Evolutionary conservation across 2,113 vertebrate species (phyloP).

Genomic region (Symphodus melops): DNA sequence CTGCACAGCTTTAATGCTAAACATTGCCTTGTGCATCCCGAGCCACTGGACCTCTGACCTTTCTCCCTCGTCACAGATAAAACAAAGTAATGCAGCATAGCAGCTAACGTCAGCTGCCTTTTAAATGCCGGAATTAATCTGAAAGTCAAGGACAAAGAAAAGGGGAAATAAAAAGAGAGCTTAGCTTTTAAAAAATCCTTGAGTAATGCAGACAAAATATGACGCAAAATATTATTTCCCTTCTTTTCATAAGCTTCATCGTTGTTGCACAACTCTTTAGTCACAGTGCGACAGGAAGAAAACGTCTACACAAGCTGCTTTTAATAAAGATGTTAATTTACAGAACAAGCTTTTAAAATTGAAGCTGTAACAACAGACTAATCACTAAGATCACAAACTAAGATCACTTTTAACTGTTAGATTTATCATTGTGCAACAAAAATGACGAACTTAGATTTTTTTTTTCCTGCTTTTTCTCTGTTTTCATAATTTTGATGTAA

Average conservation of each 20-base stretch:
- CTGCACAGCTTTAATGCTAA: constrained; percentile 11
- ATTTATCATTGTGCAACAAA: not conserved
- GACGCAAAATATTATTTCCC: constrained; percentile 23
- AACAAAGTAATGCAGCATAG: constrained; percentile 27
- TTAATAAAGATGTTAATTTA: not conserved
- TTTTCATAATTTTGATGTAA: not conserved
- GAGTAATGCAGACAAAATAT: constrained; percentile 15
- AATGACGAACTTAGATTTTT: not conserved
- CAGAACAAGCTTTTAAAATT: too few relatives aligned
- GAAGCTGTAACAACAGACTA: too few relatives aligned
- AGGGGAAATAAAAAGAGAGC: not conserved
- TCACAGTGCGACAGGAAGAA: not conserved
- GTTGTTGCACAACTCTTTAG: constrained; percentile 1
- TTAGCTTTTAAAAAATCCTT: constrained; percentile 2
- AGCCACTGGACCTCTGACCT: constrained; percentile 36
- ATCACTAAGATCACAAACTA: too few relatives aligned
- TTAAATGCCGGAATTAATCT: not conserved
- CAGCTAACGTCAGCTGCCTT: not conserved
- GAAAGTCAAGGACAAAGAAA: too few relatives aligned
- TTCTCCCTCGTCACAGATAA: constrained; percentile 19
- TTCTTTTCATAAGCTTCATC: not conserved
- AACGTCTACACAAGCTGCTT: not conserved
- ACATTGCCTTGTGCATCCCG: constrained; percentile 10
- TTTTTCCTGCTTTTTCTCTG: not conserved
- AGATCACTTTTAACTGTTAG: too few relatives aligned